Percentiles rank a stretch among this genome's conserved stretches.
These are phyloP conservation scores for Porites australiensis DNA, from an alignment of 64 coral and sea anemone genomes.

Conservation along the genomic window DNA sequence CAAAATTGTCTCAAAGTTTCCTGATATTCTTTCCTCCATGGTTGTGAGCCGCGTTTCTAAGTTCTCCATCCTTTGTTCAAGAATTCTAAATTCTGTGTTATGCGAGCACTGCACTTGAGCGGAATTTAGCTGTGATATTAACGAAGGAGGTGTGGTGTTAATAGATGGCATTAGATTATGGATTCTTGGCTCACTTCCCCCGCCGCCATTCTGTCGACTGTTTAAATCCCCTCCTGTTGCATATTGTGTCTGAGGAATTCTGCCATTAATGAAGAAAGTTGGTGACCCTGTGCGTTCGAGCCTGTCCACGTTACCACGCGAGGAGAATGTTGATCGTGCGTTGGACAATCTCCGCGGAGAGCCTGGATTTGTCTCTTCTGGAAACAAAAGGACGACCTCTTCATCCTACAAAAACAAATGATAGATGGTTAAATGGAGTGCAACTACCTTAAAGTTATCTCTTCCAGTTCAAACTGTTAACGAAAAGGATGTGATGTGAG, in stretches of 20 bases:
- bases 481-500: too few relatives aligned
- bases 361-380: neutral
- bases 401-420: neutral
- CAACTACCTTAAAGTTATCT: too few relatives aligned
- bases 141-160: neutral
- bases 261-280: slow-evolving; percentile 32
- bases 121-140: neutral
- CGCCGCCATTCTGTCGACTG: neutral
- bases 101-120: neutral
- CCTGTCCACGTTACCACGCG: slow-evolving; percentile 3
- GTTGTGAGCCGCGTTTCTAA: neutral
- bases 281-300: slow-evolving; percentile 27
- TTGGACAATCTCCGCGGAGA: slow-evolving; percentile 30
- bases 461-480: too few relatives aligned
- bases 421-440: too few relatives aligned
- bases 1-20: slow-evolving; percentile 45
- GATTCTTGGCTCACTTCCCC: neutral
- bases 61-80: neutral
- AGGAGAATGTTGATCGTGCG: slow-evolving; percentile 33
- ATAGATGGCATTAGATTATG: neutral
- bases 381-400: neutral
- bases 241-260: neutral
- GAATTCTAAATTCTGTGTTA: neutral
- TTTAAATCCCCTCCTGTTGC: slow-evolving; percentile 5
- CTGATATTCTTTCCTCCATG: slow-evolving; percentile 3